Conservation (phyloP, 2,888 invertebrate genomes). For the Ormyrus pomaceus region DNA sequence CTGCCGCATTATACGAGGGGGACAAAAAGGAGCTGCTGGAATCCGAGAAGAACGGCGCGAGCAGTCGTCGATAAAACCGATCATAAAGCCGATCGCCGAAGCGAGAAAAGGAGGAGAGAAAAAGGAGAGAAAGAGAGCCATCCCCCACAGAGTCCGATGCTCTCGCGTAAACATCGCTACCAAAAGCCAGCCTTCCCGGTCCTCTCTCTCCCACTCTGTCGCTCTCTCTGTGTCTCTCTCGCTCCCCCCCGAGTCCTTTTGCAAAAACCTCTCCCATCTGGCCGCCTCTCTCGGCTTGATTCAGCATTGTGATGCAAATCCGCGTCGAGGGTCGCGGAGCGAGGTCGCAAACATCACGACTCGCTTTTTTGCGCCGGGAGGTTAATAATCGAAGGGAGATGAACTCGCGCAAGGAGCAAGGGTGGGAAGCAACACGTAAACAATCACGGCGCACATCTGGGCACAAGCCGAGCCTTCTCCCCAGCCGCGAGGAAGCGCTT, state of each 20-base stretch:
- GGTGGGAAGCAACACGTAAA: conserved; percentile 39
- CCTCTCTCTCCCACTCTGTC: too few relatives aligned
- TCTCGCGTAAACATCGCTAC: conserved; percentile 5
- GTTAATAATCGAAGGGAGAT: background rate
- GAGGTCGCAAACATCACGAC: background rate
- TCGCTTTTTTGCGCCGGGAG: background rate
- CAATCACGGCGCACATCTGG: conserved; percentile 31
- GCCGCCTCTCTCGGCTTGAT: background rate
- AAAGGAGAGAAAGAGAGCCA: background rate
- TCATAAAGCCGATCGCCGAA: conserved; percentile 13
- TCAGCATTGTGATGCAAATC: conserved; percentile 26
- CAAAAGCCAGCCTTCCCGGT: too few relatives aligned
- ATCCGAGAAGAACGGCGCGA: background rate
- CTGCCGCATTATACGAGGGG: background rate
- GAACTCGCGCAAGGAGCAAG: conserved; percentile 24
- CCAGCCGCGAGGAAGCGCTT: conserved; percentile 10
- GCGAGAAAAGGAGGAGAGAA: background rate
- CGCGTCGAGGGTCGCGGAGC: conserved; percentile 4
- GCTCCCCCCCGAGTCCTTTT: background rate
- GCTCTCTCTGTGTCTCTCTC: too few relatives aligned
- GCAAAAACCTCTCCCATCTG: background rate
- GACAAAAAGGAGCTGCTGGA: background rate
- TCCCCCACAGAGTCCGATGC: background rate
- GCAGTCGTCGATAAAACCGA: conserved; percentile 35
- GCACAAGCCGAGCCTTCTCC: conserved; percentile 3